Percentiles rank a stretch among this genome's conserved stretches.
phyloP scores from a whole-genome alignment of 2,797 vertebrate genomes.

The Holocentrus rufus region DNA sequence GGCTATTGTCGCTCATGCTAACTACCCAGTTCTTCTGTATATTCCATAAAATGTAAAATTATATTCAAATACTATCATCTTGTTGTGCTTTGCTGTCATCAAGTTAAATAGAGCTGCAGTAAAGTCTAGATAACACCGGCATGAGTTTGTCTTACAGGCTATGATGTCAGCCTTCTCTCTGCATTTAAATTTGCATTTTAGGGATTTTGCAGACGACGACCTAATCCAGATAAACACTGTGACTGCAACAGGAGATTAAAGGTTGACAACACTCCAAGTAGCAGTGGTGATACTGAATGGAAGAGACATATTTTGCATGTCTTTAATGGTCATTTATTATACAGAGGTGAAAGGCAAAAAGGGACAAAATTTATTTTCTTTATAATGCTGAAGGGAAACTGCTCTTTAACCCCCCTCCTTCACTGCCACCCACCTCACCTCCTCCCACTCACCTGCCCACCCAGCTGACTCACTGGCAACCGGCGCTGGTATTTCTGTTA shows the following conservation, averaged over 20 bases:
- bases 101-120: neutral
- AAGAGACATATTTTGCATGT: neutral
- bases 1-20: no score
- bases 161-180: neutral
- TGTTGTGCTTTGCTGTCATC: neutral
- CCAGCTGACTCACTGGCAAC: slow-evolving; percentile 18
- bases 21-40: no score
- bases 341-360: neutral
- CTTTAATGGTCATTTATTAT: neutral
- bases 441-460: neutral
- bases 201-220: no score
- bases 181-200: neutral
- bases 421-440: neutral
- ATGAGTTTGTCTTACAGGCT: neutral
- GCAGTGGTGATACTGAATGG: neutral
- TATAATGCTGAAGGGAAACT: neutral
- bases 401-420: neutral
- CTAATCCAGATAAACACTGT: no score
- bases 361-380: neutral
- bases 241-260: neutral
- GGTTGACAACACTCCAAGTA: neutral
- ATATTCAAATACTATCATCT: neutral
- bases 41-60: no score
- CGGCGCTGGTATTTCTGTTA: slow-evolving; percentile 15
- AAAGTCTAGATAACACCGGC: neutral